Conservation (phyloP, 1,140 invertebrate species). For the Mamestra configurata region DNA sequence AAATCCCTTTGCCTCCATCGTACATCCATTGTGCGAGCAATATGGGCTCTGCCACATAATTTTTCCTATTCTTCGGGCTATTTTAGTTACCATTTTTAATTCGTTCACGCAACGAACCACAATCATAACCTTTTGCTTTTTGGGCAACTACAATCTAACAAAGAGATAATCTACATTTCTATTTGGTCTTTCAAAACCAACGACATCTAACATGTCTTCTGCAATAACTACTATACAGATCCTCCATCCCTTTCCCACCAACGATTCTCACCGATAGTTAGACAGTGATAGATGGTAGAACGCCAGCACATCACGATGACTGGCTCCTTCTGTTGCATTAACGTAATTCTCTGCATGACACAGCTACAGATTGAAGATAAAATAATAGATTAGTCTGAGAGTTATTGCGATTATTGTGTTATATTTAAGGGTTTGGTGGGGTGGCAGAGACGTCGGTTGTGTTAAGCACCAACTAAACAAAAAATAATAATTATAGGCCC, state of each 20-base stretch:
- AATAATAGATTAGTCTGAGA: slow-evolving; percentile 6
- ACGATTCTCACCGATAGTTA: not conserved
- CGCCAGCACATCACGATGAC: slow-evolving; percentile 18
- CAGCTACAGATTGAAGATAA: slow-evolving; percentile 22
- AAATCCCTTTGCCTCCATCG: too few relatives aligned
- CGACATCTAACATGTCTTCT: not conserved
- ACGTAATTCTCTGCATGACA: slow-evolving; percentile 31
- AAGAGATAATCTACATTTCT: too few relatives aligned
- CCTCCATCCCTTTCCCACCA: not conserved
- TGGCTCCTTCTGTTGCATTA: slow-evolving; percentile 15
- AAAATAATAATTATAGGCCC: not conserved
- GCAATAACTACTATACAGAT: not conserved
- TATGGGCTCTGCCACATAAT: too few relatives aligned
- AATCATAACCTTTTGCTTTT: too few relatives aligned
- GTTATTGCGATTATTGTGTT: slow-evolving; percentile 5
- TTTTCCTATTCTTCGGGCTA: too few relatives aligned
- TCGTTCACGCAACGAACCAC: too few relatives aligned
- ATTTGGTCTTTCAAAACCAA: too few relatives aligned
- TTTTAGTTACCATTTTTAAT: too few relatives aligned
- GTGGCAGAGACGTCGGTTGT: too few relatives aligned
- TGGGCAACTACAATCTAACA: too few relatives aligned
- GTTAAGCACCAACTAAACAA: too few relatives aligned
- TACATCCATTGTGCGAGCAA: too few relatives aligned
- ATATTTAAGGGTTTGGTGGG: not conserved
- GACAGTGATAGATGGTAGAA: slow-evolving; percentile 25